Conservation (phyloP, 1,140 invertebrate genomes). For the Paralvinella palmiformis region DNA sequence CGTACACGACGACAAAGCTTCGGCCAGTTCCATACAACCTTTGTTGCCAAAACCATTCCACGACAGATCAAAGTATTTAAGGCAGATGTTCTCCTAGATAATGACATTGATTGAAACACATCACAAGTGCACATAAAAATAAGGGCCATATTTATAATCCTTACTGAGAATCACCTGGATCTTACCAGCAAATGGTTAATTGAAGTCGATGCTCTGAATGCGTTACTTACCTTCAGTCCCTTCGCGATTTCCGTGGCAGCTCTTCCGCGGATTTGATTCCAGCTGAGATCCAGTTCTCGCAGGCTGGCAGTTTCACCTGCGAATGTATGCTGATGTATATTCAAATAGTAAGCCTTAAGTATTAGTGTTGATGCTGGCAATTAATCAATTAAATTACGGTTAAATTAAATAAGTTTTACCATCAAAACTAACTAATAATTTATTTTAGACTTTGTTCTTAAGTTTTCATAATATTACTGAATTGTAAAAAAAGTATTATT, state of each 20-base stretch:
- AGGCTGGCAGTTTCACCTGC: slow-evolving; percentile 16
- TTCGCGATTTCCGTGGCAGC: slow-evolving; percentile 10
- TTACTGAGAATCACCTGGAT: not conserved
- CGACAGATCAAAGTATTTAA: slow-evolving; percentile 12
- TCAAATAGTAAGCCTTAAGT: too few species aligned
- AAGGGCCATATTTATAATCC: not conserved
- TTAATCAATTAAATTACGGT: too few species aligned
- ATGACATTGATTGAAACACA: not conserved
- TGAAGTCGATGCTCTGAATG: not conserved
- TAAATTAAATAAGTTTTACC: too few species aligned
- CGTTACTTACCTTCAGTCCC: slow-evolving; percentile 11
- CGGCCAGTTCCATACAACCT: slow-evolving; percentile 15
- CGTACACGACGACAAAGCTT: slow-evolving; percentile 14
- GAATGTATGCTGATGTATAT: too few species aligned
- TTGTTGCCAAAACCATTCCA: slow-evolving; percentile 24
- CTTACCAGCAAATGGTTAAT: not conserved
- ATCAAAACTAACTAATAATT: too few species aligned
- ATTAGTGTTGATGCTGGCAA: too few species aligned
- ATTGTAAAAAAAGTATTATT: too few species aligned
- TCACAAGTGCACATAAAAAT: not conserved
- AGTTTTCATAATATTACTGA: too few species aligned
- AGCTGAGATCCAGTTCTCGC: slow-evolving; percentile 18
- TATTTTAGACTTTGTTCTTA: too few species aligned
- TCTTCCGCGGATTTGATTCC: slow-evolving; percentile 13
- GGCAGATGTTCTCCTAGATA: slow-evolving; percentile 3